A percentile compares a stretch with the other conserved stretches of the same genome.
Evolutionary conservation across 2,888 invertebrate species (phyloP).

Genomic region (Neoscelio sp.): DNA sequence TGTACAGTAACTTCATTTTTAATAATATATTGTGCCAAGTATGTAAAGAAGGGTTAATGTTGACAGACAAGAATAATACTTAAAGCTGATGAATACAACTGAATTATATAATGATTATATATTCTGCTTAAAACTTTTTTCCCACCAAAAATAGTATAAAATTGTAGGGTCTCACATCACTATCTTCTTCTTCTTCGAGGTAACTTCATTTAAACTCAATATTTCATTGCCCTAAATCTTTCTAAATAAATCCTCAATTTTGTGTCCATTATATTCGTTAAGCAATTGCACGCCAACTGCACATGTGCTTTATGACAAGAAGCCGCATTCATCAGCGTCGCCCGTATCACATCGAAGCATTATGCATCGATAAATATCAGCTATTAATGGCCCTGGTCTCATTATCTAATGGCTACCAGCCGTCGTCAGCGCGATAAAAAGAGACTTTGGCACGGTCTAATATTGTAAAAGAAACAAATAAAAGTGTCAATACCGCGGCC

Average conservation of each 20-base stretch:
- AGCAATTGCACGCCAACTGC: slow-evolving; percentile 53
- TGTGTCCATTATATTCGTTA: slow-evolving; percentile 9
- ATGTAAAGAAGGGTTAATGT: slow-evolving; percentile 36
- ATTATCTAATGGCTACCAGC: slow-evolving; percentile 71
- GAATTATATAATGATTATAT: no score
- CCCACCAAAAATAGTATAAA: no score
- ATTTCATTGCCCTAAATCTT: not conserved
- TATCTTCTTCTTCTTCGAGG: no score
- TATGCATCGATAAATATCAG: slow-evolving; percentile 71
- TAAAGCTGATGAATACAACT: no score
- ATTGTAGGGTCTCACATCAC: no score
- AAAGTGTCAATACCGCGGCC: slow-evolving; percentile 66
- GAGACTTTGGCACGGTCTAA: slow-evolving; percentile 64
- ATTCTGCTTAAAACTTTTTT: no score
- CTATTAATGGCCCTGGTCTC: slow-evolving; percentile 71
- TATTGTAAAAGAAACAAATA: slow-evolving; percentile 66
- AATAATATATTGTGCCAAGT: no score
- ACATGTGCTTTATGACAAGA: slow-evolving; percentile 56
- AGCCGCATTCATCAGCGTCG: slow-evolving; percentile 54
- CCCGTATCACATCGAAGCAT: slow-evolving; percentile 42
- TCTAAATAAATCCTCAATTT: slow-evolving; percentile 5
- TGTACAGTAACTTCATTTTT: no score
- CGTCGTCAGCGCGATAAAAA: slow-evolving; percentile 66
- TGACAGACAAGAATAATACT: not conserved
- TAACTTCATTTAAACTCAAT: not conserved